Evolutionary conservation across 2,888 invertebrate genomes (phyloP).

Genomic region (Apotomis betuletana): DNA sequence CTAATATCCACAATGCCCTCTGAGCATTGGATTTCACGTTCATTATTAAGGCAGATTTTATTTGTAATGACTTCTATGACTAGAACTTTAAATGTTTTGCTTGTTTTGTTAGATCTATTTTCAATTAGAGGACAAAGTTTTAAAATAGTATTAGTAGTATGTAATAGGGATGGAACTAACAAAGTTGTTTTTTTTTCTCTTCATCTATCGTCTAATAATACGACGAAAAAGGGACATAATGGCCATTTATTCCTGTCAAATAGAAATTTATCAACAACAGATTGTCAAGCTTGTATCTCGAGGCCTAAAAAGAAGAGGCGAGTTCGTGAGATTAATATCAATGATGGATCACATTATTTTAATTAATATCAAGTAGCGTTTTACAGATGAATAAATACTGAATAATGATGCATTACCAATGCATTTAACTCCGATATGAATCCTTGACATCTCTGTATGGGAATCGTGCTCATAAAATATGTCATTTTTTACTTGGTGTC

Average conservation of each 20-base stretch:
- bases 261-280: constrained; percentile 28
- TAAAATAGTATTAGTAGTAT: no score
- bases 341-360: constrained; percentile 41
- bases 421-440: constrained; percentile 26
- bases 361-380: constrained; percentile 42
- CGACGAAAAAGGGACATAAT: constrained; percentile 1
- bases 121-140: no score
- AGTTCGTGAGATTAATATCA: constrained; percentile 37
- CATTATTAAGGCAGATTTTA: no score
- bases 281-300: constrained; percentile 28
- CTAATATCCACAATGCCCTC: neutral
- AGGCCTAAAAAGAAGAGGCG: constrained; percentile 31
- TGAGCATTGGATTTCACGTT: neutral
- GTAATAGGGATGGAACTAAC: no score
- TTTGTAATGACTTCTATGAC: no score
- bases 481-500: constrained; percentile 29
- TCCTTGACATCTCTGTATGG: constrained; percentile 20
- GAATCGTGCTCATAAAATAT: constrained; percentile 27
- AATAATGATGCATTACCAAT: constrained; percentile 37
- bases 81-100: no score
- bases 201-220: neutral
- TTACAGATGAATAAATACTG: constrained; percentile 38
- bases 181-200: neutral
- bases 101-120: no score
- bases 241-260: constrained; percentile 12